These are phyloP conservation scores for Etheostoma perlongum DNA, from an alignment of 2,797 vertebrate species.

Conservation along the genomic window DNA sequence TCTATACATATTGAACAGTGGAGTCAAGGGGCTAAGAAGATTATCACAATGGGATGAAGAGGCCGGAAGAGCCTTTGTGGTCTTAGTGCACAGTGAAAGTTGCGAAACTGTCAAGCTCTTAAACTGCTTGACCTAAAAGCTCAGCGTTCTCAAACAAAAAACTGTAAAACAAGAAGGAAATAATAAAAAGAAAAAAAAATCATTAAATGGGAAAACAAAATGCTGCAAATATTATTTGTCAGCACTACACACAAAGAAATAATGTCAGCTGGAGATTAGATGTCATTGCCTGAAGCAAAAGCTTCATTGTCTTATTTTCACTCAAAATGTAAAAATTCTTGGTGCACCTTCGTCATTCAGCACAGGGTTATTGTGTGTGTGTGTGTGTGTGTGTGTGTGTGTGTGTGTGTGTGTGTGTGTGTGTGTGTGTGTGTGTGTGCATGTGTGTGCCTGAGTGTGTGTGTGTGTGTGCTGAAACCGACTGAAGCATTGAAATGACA, in stretches of 20 bases:
- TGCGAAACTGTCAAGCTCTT: constrained; percentile 66
- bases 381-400: neutral
- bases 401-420: constrained; percentile 14
- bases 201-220: constrained; percentile 41
- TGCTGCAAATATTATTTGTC: neutral
- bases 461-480: constrained; percentile 54
- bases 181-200: constrained; percentile 43
- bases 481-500: constrained; percentile 83
- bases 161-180: constrained; percentile 41
- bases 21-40: constrained; percentile 82
- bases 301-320: constrained; percentile 41
- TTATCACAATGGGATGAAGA: constrained; percentile 88
- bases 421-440: constrained; percentile 26
- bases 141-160: constrained; percentile 46
- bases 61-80: constrained; percentile 81
- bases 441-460: constrained; percentile 34
- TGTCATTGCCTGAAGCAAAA: constrained; percentile 43
- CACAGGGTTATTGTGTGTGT: constrained; percentile 33
- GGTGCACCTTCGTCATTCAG: constrained; percentile 20
- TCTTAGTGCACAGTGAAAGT: constrained; percentile 68
- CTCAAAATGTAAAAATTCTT: constrained; percentile 51
- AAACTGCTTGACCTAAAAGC: constrained; percentile 79
- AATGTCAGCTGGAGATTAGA: constrained; percentile 21
- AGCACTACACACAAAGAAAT: constrained; percentile 11
- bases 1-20: constrained; percentile 79